These are phyloP conservation scores for Sphaeridia pumilis DNA, from an alignment of 2,888 invertebrate genomes.

Conservation along the genomic window DNA sequence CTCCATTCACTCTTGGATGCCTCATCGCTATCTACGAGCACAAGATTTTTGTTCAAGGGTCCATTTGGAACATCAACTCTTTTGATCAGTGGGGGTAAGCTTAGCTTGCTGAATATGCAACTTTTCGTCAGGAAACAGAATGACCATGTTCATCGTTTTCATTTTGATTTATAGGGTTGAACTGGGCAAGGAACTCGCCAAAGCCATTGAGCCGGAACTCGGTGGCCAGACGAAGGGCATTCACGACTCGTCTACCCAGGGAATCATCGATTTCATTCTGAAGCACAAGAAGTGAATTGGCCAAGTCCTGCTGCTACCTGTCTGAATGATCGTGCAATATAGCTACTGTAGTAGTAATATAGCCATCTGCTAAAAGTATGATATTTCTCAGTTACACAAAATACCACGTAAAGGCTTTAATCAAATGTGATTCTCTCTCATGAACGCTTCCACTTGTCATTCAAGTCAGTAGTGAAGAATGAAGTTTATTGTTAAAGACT, in stretches of 20 bases:
- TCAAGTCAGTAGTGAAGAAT: too few species aligned
- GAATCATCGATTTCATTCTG: slow-evolving; percentile 85
- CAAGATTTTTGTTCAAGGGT: slow-evolving; percentile 96
- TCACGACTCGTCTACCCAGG: slow-evolving; percentile 94
- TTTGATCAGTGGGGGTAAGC: slow-evolving; percentile 97
- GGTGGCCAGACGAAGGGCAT: slow-evolving; percentile 52
- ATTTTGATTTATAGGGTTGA: slow-evolving; percentile 58
- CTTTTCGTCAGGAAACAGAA: neutral
- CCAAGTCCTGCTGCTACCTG: too few species aligned
- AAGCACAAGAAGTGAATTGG: slow-evolving; percentile 36
- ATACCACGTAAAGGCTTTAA: too few species aligned
- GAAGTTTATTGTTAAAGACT: too few species aligned
- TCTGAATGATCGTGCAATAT: too few species aligned
- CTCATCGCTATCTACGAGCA: slow-evolving; percentile 96
- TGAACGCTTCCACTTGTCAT: too few species aligned
- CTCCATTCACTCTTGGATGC: slow-evolving; percentile 85
- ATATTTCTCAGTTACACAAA: too few species aligned
- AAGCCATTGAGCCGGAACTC: slow-evolving; percentile 94
- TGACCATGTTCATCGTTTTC: neutral
- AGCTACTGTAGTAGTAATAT: too few species aligned
- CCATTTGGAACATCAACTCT: slow-evolving; percentile 98
- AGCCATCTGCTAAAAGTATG: too few species aligned
- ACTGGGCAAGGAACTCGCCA: slow-evolving; percentile 94
- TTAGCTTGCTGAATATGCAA: neutral
- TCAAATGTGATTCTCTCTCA: too few species aligned